Base-by-base conservation (phyloP, 2,888 invertebrate genomes). In the Crocallis elinguaria region DNA sequence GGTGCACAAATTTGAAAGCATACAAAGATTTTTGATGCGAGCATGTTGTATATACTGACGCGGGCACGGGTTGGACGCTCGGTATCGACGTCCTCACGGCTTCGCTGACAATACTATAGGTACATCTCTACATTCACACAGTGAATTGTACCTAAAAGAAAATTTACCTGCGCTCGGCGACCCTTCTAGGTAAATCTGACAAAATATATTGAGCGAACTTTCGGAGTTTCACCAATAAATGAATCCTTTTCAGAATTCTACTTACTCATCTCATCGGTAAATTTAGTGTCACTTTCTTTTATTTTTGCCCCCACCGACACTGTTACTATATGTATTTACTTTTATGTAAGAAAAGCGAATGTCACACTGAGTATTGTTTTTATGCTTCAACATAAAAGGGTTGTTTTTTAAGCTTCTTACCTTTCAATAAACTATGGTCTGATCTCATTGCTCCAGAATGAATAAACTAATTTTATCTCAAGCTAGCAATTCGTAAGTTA, bases 21-120 rank as follows among this genome's bases (percentile, higher is more conserved):
- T 57, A 72, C 67, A 72, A 72, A 74, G 73, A 76, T 76, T 75
- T 75, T 75, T 63, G 69, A 71, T 66, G 60, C 62, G 62, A 51
- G 60, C 42, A 60, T 69, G 67, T 69, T 69, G 69, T 75, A 68
- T 71, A 73, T 72, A 67, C n/a, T n/a, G 74, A 73, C 67, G 66
- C 61, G 62, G 62, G 65, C 41, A 50, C 54, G 62, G 62, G 54
- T 59, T 41, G 54, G 67, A 54, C 67, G 64, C 51, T 63, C 66
- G 60, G 67, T 69, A 71, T 70, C 65, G 70, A 71, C 69, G 68
- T 56, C 64, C 64, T 51, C 48, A 60, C 37, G 58, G 57, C 54
- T 54, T 49, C 53, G 54, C 59, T 57, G 37, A 45, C 36, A 41
- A 54, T 57, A 45, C 36, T 58, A 50, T 55, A 49, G 42, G 29